Conservation (phyloP, 2,888 invertebrate species). For the Baccha elongata region DNA sequence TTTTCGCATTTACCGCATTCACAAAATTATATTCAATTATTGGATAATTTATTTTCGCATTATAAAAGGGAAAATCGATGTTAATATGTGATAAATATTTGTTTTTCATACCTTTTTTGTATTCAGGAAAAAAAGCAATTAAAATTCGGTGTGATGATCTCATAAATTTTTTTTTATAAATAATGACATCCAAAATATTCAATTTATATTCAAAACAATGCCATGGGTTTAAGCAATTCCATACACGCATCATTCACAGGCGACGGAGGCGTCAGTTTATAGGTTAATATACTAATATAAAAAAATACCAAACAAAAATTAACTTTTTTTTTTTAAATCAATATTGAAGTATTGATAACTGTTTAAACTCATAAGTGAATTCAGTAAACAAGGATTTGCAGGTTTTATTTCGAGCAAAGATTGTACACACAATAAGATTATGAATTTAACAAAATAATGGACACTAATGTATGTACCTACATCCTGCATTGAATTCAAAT, state of each 20-base stretch:
- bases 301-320: slow-evolving; percentile 11
- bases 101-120: neutral
- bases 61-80: slow-evolving; percentile 35
- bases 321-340: neutral
- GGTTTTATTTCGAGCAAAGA: too few species aligned
- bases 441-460: too few species aligned
- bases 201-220: neutral
- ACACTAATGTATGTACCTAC: too few species aligned
- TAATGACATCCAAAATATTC: slow-evolving; percentile 54
- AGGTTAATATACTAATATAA: slow-evolving; percentile 28
- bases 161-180: slow-evolving; percentile 54
- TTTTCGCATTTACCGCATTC: neutral
- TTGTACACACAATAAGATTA: too few species aligned
- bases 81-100: slow-evolving; percentile 55
- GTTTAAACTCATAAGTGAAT: too few species aligned
- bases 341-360: too few species aligned
- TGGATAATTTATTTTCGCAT: slow-evolving; percentile 50
- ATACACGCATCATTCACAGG: neutral
- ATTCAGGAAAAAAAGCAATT: slow-evolving; percentile 49
- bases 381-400: too few species aligned
- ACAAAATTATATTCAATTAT: slow-evolving; percentile 3
- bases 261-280: neutral
- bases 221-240: slow-evolving; percentile 1
- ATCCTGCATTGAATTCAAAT: too few species aligned
- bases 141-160: slow-evolving; percentile 43